A percentile compares a stretch with the other conserved stretches of the same genome.
phyloP scores from a whole-genome alignment of 2,797 vertebrate species.

The Limosa lapponica region DNA sequence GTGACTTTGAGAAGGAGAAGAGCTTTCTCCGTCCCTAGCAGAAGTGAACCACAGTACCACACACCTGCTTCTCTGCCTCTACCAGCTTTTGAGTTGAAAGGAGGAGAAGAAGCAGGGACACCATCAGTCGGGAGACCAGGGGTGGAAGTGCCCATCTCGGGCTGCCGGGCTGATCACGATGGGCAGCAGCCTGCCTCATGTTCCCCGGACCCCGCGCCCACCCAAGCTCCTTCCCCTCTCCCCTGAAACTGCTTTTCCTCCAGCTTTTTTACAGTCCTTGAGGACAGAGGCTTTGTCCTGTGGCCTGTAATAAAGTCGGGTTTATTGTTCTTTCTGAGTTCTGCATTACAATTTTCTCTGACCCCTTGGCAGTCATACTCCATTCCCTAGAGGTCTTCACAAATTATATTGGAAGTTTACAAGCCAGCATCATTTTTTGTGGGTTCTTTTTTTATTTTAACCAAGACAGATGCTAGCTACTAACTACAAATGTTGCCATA shows the following conservation, averaged over 20 bases:
- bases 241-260: background rate
- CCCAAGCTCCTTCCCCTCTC: background rate
- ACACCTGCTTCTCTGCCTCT: background rate
- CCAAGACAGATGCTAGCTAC: background rate
- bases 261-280: background rate
- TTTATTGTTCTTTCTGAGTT: background rate
- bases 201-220: fast-evolving
- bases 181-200: background rate
- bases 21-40: background rate
- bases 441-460: background rate
- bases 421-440: background rate
- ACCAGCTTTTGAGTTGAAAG: background rate
- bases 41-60: background rate
- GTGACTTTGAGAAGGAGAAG: background rate
- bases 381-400: background rate
- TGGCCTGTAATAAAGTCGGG: background rate
- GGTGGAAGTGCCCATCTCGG: background rate
- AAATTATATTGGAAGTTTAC: background rate
- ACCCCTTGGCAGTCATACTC: background rate
- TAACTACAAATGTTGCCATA: background rate
- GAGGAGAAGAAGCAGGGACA: background rate
- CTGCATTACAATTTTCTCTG: background rate
- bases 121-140: fast-evolving
- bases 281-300: background rate
- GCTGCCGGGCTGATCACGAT: background rate